Evolutionary conservation across 2,888 invertebrate species (phyloP), one percentile per base, ranked within the genome.

Genomic region (Papilio protenor): DNA sequence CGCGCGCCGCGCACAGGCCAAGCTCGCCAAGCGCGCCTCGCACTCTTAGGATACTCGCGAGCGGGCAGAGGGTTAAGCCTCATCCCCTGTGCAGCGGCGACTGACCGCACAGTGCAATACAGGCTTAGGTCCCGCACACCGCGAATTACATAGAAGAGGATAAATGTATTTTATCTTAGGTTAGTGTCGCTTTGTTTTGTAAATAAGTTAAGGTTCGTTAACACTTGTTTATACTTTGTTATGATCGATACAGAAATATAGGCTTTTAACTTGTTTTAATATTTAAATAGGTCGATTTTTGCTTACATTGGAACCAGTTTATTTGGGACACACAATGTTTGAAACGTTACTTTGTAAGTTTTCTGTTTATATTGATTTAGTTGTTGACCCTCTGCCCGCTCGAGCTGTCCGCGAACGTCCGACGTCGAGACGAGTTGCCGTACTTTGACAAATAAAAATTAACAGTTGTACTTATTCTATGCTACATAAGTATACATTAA

Each of bases 1-100:
- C 87, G 85, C 85, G 80, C 86, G 88, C 73, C 88, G 87, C 73
- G 84, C 79, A 81, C 83, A 84, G 81, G 81, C 86, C 79, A 82
- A 87, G 69, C 87, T 71, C 16, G 75, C 86, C 83, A 87, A 89
- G 76, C 84, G 85, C 70, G 82, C 82, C 84, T 80, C 85, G 77
- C 84, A 85, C 69, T 45, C 81, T 11, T 82, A 81, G 79, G 23
- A 8, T 12, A 40, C 49, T 4, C 16, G 2, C 64, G 61, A 61
- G 71, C 71, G 71, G 59, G 49, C 47, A 55, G 75, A 64, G 73
- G 61, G 33, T 12, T 12, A 27, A n/a, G 27, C 14, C 23, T 1
- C 59, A 1, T 61, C 18, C 18, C 52, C 0, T 33, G 33, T 33
- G 5, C 33, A 33, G 27, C 3, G 33, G 33, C 33, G 33, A 33